Evolutionary conservation across 2,113 vertebrate species (phyloP), one percentile per base, ranked within the genome.

Genomic region (Triplophysa siluroides): DNA sequence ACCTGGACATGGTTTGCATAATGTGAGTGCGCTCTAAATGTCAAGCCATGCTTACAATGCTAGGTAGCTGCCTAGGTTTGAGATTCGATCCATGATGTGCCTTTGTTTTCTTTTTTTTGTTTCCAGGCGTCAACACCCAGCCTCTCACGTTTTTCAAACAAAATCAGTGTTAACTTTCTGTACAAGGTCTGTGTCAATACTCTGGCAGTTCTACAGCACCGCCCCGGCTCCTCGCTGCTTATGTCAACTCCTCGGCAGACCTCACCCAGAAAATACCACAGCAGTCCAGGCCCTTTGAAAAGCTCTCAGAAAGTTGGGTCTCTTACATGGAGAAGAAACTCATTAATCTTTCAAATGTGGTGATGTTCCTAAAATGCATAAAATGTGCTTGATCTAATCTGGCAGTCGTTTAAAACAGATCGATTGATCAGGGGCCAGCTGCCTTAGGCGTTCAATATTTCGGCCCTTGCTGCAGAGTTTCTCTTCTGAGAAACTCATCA

Each of bases 371-470:
- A 52, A 70, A 81, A 69, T 69, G 33, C 68, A 78, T 81, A 66
- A 83, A 80, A 80, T 82, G 68, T 80, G 74, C 65, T 75, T 83
- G 70, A 76, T 80, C 71, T 79, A 74, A 85, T 81, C 84, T 78
- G 75, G 78, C 81, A 78, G 78, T 45, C 29, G 62, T 60, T 47
- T 29, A 19, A 58, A 19, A n/a, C 19, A 21, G 19, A 58, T 8
- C 72, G 72, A 80, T 76, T 77, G 67, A 80, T 67, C 29, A 21
- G 26, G 68, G 45, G 81, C 78, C 81, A 81, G 75, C 78, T 78
- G 78, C 69, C 78, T 10, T 62, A 16, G 75, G 11, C 21, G 16
- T 71, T 50, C 72, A 21, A 80, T 73, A 47, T 78, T 77, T 74
- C 62, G 23, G 61, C 45, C 23, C 63, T 62, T 19, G 58, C 24